phyloP scores from a whole-genome alignment of 2,888 invertebrate genomes.

The Xestia c-nigrum region DNA sequence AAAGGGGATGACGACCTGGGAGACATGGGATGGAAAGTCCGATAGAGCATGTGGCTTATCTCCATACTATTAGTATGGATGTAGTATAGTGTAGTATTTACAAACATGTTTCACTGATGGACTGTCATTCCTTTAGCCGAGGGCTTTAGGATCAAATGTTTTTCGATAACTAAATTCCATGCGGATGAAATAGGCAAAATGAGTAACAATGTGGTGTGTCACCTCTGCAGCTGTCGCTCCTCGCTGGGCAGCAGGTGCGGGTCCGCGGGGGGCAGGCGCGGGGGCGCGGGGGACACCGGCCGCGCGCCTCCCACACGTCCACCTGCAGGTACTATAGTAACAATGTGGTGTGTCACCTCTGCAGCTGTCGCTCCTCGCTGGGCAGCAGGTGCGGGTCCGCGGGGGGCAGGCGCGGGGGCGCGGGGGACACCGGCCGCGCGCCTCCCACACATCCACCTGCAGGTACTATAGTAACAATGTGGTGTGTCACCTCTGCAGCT shows the following conservation, averaged over 20 bases:
- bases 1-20: not conserved
- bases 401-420: conserved; percentile 89
- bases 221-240: conserved; percentile 96
- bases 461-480: not conserved
- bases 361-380: conserved; percentile 95
- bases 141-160: not conserved
- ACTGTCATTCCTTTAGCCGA: not conserved
- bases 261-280: conserved; percentile 90
- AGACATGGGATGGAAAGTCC: not conserved
- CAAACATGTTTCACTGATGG: not conserved
- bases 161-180: not conserved
- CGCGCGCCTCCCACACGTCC: conserved; percentile 98
- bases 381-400: conserved; percentile 85
- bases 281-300: conserved; percentile 87
- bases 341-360: conserved; percentile 90
- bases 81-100: not conserved
- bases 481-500: conserved; percentile 93
- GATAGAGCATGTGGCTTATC: not conserved
- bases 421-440: conserved; percentile 92
- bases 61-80: not conserved
- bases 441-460: conserved; percentile 99
- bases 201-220: not conserved
- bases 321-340: conserved; percentile 89
- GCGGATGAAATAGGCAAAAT: not conserved
- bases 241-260: conserved; percentile 91